phyloP scores from a whole-genome alignment of 2,797 vertebrate species.

The Enteromius radiatus region DNA sequence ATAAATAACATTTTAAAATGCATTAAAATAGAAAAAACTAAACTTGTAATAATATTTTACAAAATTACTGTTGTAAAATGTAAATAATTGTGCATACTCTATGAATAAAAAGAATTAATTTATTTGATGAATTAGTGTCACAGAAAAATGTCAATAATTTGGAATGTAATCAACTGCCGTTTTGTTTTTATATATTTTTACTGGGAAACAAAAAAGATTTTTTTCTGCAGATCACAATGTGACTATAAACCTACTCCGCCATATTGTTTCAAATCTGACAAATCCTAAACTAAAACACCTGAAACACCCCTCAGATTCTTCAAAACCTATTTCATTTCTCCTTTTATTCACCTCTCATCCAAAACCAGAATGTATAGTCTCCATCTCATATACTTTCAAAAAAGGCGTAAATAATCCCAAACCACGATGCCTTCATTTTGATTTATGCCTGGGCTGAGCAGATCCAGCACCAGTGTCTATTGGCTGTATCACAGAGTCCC shows the following conservation, averaged over 20 bases:
- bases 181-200: not conserved
- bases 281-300: not conserved
- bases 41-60: no score
- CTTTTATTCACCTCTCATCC: constrained; percentile 40
- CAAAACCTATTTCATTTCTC: constrained; percentile 3
- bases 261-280: not conserved
- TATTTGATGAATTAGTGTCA: not conserved
- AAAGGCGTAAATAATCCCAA: constrained; percentile 30
- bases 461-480: constrained; percentile 1
- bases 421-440: constrained; percentile 33
- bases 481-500: constrained; percentile 20
- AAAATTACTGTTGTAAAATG: no score
- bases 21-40: no score
- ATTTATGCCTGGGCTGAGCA: constrained; percentile 27
- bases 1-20: no score
- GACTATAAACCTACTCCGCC: not conserved
- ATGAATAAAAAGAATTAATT: no score
- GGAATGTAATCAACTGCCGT: not conserved
- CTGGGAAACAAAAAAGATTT: not conserved
- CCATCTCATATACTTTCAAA: constrained; percentile 1
- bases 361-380: constrained; percentile 16
- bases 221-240: not conserved
- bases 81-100: no score
- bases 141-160: no score
- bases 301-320: not conserved